These are phyloP conservation scores for Leucopsar rothschildi DNA, from an alignment of 2,113 vertebrate species.

Conservation along the genomic window DNA sequence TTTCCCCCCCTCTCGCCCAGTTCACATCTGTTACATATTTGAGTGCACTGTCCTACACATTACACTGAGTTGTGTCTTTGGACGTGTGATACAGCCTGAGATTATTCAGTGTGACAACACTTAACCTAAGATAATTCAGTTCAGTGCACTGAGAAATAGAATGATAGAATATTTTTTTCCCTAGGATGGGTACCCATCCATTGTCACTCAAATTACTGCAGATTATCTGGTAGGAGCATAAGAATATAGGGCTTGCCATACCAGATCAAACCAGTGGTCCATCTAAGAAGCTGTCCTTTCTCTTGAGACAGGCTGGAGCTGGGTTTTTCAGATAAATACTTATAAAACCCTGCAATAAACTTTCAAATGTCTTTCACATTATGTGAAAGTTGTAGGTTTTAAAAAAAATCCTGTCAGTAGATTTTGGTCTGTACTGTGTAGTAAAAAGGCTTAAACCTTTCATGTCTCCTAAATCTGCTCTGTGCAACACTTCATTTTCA, in stretches of 20 bases:
- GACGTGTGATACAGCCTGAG: neutral
- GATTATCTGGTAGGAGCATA: neutral
- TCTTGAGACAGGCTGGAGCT: neutral
- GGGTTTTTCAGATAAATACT: neutral
- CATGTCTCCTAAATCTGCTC: neutral
- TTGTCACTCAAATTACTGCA: conserved; percentile 16
- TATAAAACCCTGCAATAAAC: neutral
- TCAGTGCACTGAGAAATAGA: conserved; percentile 45
- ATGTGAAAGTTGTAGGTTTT: neutral
- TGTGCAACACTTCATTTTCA: neutral
- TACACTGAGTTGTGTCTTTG: conserved; percentile 2
- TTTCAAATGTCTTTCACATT: neutral
- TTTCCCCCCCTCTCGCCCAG: rapidly evolving
- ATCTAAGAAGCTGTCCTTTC: neutral
- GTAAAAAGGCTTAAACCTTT: neutral
- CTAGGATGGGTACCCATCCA: conserved; percentile 10
- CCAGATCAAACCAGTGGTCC: neutral
- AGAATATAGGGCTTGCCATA: conserved; percentile 30
- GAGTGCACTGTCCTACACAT: neutral
- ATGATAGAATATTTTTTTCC: conserved; percentile 6
- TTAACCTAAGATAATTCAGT: conserved; percentile 58
- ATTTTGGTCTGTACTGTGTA: neutral
- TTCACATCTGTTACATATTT: neutral
- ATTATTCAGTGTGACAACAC: conserved; percentile 62
- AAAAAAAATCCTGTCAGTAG: neutral